phyloP scores from a whole-genome alignment of 2,888 invertebrate genomes.

The Leptodirus hochenwartii region DNA sequence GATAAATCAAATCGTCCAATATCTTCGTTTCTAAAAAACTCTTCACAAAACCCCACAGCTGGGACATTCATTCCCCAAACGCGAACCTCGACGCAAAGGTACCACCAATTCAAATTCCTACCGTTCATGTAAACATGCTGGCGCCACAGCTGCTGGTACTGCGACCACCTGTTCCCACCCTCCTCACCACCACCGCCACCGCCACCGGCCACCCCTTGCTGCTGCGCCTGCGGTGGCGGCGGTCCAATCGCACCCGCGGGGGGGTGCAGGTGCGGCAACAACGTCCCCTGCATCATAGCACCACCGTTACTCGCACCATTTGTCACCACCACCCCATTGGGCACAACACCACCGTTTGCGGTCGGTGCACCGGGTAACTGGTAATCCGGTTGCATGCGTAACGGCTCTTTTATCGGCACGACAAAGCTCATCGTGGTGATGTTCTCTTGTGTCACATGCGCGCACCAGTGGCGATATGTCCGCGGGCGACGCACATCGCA shows the following conservation, averaged over 20 bases:
- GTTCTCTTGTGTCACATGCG: too few species aligned
- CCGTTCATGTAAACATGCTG: slow-evolving; percentile 66
- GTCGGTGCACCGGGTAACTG: slow-evolving; percentile 29
- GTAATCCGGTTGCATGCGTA: too few species aligned
- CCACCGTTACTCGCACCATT: slow-evolving; percentile 18
- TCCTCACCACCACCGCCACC: slow-evolving; percentile 39
- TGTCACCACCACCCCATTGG: background rate
- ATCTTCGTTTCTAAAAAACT: too few species aligned
- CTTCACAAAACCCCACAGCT: too few species aligned
- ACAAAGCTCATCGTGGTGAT: slow-evolving; percentile 31
- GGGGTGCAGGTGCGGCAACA: slow-evolving; percentile 31
- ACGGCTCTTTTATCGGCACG: slow-evolving; percentile 25
- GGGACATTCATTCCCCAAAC: too few species aligned
- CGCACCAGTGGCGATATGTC: too few species aligned
- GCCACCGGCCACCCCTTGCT: slow-evolving; percentile 31
- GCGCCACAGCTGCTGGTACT: slow-evolving; percentile 62
- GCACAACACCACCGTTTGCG: background rate
- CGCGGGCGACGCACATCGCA: too few species aligned
- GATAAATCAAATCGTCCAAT: too few species aligned
- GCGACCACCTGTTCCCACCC: slow-evolving; percentile 42
- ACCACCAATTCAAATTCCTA: too few species aligned
- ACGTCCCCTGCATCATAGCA: slow-evolving; percentile 46
- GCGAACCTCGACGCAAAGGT: too few species aligned
- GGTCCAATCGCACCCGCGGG: slow-evolving; percentile 38
- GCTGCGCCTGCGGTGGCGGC: slow-evolving; percentile 34